Evolutionary conservation across 2,797 vertebrate species (phyloP).

Genomic region (Danionella dracula): DNA sequence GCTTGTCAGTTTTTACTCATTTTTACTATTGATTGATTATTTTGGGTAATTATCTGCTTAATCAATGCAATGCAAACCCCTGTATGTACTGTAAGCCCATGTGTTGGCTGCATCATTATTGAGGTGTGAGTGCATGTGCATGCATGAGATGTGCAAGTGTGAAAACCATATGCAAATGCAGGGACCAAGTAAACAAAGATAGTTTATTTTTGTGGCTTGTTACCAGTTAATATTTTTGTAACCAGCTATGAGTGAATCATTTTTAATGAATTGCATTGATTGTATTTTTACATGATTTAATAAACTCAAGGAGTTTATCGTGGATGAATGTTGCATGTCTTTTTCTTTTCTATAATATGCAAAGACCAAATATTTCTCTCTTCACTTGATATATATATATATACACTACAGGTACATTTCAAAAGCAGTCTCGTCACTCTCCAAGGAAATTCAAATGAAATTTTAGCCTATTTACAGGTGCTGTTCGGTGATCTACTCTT

Average conservation of each 20-base stretch:
- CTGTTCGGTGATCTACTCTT: too few relatives aligned
- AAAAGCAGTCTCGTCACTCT: too few relatives aligned
- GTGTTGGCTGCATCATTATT: background rate
- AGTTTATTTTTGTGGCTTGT: slow-evolving; percentile 41
- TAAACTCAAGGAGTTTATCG: too few relatives aligned
- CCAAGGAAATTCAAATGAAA: too few relatives aligned
- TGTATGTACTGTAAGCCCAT: slow-evolving; percentile 17
- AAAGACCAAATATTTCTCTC: too few relatives aligned
- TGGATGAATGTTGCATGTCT: too few relatives aligned
- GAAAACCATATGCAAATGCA: background rate
- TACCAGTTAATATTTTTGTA: slow-evolving; percentile 33
- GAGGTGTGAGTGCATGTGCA: background rate
- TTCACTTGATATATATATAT: too few relatives aligned
- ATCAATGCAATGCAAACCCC: background rate
- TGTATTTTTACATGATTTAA: slow-evolving; percentile 44
- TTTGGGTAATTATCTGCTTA: background rate
- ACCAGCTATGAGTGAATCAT: slow-evolving; percentile 12
- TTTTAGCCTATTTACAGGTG: too few relatives aligned
- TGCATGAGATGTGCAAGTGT: background rate
- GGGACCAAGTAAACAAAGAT: slow-evolving; percentile 29
- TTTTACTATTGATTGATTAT: background rate
- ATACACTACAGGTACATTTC: too few relatives aligned
- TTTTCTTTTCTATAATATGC: too few relatives aligned
- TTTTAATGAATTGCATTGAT: slow-evolving; percentile 33
- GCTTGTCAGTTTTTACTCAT: background rate